Evolutionary conservation across 2,113 vertebrate genomes (phyloP), one percentile per base, ranked within the genome.

Genomic region (Rattus norvegicus): DNA sequence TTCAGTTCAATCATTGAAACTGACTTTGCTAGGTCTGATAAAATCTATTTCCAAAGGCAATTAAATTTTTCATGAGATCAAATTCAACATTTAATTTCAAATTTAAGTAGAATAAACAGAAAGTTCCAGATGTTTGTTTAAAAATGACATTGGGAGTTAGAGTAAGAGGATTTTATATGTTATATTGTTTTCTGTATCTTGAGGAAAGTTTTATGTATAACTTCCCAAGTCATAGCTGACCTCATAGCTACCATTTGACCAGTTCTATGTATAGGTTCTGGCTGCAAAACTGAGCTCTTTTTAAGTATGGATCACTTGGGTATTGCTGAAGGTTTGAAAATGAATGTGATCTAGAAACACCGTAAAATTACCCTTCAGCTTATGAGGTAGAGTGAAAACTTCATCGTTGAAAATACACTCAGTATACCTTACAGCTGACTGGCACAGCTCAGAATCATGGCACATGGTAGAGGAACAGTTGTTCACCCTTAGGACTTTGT

Each of bases 11-110:
- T 83, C 59, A 97, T 93, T 97, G 67, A 91, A 93, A 95, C 5
- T 91, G 89, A 91, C 61, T 97, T 97, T 96, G 97, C 96, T 97
- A 93, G 91, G 63, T 59, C 96, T 97, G 95, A 85, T 94, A 83
- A 93, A 92, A 95, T 63, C 59, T 0, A 93, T 96, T 98, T 97
- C 92, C 69, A 95, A 95, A 96, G 92, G 65, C 94, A 93, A 97
- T 96, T 79, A 97, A 93, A 83, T 88, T 28, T 92, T 97, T 94
- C 80, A 85, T 91, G 97, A 97, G 83, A 88, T 59, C 95, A 97
- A 96, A 84, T 20, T 91, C 1, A 90, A 96, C 59, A 95, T 95
- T 97, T 95, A 91, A 93, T 96, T 97, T 95, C 61, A 96, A 93
- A 96, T 97, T 52, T 73, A 96, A 97, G 96, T n/a, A 81, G 88